Conservation (phyloP, 1,140 invertebrate genomes). For the Panagrolaimus sp. region DNA sequence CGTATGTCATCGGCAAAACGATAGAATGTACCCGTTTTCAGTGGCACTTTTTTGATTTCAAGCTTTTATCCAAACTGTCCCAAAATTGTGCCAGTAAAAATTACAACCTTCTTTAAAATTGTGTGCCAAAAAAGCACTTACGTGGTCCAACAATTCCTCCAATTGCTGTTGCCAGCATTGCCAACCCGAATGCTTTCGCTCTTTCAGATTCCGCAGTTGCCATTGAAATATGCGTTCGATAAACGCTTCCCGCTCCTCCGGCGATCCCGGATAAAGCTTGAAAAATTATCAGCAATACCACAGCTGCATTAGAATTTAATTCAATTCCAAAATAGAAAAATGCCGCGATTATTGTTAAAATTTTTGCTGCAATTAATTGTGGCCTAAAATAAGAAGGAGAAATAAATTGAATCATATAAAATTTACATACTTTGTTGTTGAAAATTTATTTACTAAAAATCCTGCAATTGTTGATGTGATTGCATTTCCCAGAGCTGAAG, state of each 20-base stretch:
- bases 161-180: background rate
- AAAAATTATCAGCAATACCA: background rate
- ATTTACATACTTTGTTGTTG: too few relatives aligned
- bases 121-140: too few relatives aligned
- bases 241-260: background rate
- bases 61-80: too few relatives aligned
- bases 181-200: background rate
- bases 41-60: too few relatives aligned
- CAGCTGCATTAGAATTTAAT: background rate
- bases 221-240: constrained; percentile 1
- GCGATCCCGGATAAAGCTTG: background rate
- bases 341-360: background rate
- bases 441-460: too few relatives aligned
- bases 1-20: too few relatives aligned
- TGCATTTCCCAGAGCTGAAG: too few relatives aligned
- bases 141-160: background rate
- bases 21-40: too few relatives aligned
- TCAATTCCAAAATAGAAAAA: constrained; percentile 9
- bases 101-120: too few relatives aligned
- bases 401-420: too few relatives aligned
- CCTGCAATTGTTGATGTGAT: too few relatives aligned
- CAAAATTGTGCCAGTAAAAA: too few relatives aligned
- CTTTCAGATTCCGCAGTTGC: background rate
- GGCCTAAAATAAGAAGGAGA: background rate
- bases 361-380: background rate